These are phyloP conservation scores for Epinephelus fuscoguttatus DNA, from an alignment of 2,113 vertebrate species.

Conservation along the genomic window DNA sequence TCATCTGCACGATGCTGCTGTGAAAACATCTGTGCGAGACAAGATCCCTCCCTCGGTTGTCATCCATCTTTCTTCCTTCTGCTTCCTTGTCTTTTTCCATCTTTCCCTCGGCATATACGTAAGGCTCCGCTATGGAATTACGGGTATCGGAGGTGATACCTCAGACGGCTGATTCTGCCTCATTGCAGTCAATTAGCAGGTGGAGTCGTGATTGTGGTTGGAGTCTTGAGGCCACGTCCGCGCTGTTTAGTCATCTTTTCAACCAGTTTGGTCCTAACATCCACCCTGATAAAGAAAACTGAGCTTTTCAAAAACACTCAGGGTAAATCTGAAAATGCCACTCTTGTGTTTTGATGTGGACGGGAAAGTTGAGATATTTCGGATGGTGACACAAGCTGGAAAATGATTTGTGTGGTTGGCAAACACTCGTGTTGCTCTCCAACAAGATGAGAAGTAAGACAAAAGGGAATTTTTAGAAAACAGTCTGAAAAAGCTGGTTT, in stretches of 20 bases:
- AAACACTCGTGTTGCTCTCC: conserved; percentile 8
- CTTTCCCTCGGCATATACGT: not conserved
- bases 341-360: conserved; percentile 2
- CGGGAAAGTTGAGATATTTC: not conserved
- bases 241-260: not conserved
- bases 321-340: conserved; percentile 3
- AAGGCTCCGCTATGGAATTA: not conserved
- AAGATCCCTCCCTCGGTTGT: conserved; percentile 29
- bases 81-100: conserved; percentile 42
- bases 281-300: not conserved
- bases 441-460: not conserved
- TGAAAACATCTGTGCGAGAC: conserved; percentile 64
- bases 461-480: too few species aligned
- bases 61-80: conserved; percentile 51
- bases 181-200: not conserved
- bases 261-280: not conserved
- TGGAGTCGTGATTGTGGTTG: not conserved
- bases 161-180: conserved; percentile 5
- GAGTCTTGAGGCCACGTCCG: not conserved
- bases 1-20: conserved; percentile 46
- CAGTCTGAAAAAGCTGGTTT: not conserved
- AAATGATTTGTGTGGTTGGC: conserved; percentile 17
- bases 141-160: conserved; percentile 1
- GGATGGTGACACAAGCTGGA: not conserved
- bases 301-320: not conserved